A percentile compares a stretch with the other conserved stretches of the same genome.
These are phyloP conservation scores for Gandaritis pyraliata DNA, from an alignment of 2,888 invertebrate genomes.

Conservation along the genomic window DNA sequence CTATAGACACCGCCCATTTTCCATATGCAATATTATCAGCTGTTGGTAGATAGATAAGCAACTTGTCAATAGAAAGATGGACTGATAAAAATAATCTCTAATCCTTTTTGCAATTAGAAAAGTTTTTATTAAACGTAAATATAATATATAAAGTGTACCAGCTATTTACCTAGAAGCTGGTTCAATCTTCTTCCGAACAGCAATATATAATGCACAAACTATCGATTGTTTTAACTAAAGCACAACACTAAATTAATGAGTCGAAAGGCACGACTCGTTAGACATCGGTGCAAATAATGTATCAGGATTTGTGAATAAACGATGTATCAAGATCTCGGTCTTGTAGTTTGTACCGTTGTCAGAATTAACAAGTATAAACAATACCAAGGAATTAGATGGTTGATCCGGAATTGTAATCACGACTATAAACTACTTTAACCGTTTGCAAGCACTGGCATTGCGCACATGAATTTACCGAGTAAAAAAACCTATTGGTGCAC, in stretches of 20 bases:
- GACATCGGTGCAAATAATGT: constrained; percentile 23
- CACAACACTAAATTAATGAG: constrained; percentile 50
- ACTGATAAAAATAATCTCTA: no score
- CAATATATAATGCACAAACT: constrained; percentile 74
- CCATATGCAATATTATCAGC: no score
- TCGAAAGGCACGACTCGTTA: constrained; percentile 40
- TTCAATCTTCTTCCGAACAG: constrained; percentile 37
- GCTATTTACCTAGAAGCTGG: constrained; percentile 6
- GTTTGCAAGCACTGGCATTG: no score
- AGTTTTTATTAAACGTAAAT: no score
- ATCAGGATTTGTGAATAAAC: constrained; percentile 21
- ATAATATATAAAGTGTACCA: background rate
- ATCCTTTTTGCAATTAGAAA: no score
- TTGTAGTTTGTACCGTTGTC: constrained; percentile 9
- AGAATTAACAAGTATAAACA: background rate
- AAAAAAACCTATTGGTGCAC: no score
- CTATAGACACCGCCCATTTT: no score
- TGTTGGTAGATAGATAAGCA: no score
- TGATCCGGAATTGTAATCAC: background rate
- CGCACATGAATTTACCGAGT: no score
- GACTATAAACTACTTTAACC: no score
- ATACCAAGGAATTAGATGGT: background rate
- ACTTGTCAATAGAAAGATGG: no score
- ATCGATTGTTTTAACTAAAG: constrained; percentile 61
- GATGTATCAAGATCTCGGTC: no score